Percentiles rank a stretch among this genome's conserved stretches.
Evolutionary conservation across 2,888 invertebrate genomes (phyloP).

Genomic region (Lacanobia oleracea): DNA sequence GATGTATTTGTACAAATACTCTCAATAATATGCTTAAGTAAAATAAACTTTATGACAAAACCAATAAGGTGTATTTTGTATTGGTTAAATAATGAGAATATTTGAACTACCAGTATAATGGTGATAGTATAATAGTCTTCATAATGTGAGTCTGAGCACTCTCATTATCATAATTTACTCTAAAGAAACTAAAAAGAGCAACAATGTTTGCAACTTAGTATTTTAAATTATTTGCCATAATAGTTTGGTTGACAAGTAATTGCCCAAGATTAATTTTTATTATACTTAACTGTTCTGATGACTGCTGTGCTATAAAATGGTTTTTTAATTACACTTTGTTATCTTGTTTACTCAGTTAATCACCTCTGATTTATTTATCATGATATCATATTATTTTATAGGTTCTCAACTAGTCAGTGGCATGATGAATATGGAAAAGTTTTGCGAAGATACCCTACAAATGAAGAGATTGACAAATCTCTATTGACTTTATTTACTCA

Average conservation of each 20-base stretch:
- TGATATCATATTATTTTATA: slow-evolving; percentile 73
- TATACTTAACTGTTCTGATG: slow-evolving; percentile 11
- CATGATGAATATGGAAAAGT: slow-evolving; percentile 94
- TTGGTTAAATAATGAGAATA: not conserved
- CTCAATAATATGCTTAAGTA: not conserved
- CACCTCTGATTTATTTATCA: not conserved
- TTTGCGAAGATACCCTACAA: slow-evolving; percentile 89
- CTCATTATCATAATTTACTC: slow-evolving; percentile 5
- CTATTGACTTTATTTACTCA: slow-evolving; percentile 84
- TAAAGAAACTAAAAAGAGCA: not conserved
- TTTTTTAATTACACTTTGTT: slow-evolving; percentile 32
- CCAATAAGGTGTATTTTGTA: slow-evolving; percentile 1
- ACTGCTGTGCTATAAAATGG: slow-evolving; percentile 20
- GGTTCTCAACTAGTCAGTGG: slow-evolving; percentile 95
- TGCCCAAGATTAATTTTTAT: slow-evolving; percentile 27
- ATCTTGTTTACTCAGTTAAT: slow-evolving; percentile 9
- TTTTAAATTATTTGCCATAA: slow-evolving; percentile 13
- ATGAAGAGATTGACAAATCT: slow-evolving; percentile 87
- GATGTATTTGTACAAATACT: not conserved
- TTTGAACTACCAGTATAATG: not conserved
- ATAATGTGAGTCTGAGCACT: slow-evolving; percentile 10
- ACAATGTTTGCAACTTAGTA: slow-evolving; percentile 16
- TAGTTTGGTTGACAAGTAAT: slow-evolving; percentile 9
- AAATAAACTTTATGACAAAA: slow-evolving; percentile 1
- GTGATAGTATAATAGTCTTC: slow-evolving; percentile 4